Evolutionary conservation across 1,140 invertebrate species (phyloP), one percentile per base, ranked within the genome.

Genomic region (Prorops nasuta): DNA sequence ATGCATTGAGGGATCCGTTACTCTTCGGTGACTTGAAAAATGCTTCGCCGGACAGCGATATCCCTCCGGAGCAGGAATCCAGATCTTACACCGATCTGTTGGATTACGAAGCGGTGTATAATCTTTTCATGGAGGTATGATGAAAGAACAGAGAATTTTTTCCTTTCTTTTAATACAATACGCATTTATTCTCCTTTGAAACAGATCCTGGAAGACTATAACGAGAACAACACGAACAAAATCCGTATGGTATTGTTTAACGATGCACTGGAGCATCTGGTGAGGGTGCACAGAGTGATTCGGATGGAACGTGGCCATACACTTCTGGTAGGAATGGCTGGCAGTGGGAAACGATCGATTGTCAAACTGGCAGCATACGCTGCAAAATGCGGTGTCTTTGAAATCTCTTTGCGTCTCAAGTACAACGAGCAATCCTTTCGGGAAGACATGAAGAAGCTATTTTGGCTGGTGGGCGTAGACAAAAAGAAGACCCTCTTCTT

Each of bases 21-120:
- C 76, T 96, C 0, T 96, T 89, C 71, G 92, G 93, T 1, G 92
- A 96, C 65, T 94, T 88, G 46, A 79, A 90, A 24, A 94, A 93
- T 60, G 89, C 90, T 0, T n/a, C n/a, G n/a, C n/a, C n/a, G n/a
- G n/a, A n/a, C n/a, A n/a, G n/a, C n/a, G n/a, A n/a, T n/a, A n/a
- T n/a, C n/a, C 75, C 88, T 7, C 87, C 88, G 40, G 88, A 91
- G 60, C 82, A 82, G 0, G 89, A 91, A 64, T 74, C 84, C 0
- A 77, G 92, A 51, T 82, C 86, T 48, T 96, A 96, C 64, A 92
- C 96, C 73, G 92, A 96, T 74, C 74, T 96, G 1, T 72, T 93
- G 1, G 92, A 96, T 70, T 96, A 92, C 64, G 86, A 92, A 53
- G 89, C 91, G 1, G 83, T 91, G 4, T 91, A 86, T 64, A 87